phyloP scores from a whole-genome alignment of 2,113 vertebrate species.

The Motacilla alba region DNA sequence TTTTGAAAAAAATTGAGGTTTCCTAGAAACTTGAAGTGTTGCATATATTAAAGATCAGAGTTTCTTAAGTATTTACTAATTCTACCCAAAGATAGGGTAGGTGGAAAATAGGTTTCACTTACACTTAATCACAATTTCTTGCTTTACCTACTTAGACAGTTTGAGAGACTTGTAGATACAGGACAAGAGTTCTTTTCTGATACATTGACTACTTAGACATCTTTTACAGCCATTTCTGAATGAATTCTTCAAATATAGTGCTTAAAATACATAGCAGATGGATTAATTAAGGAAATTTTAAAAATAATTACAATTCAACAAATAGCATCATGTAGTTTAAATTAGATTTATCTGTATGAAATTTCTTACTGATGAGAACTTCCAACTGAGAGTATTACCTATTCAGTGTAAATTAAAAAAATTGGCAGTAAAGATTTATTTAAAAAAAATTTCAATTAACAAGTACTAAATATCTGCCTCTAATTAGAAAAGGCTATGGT shows the following conservation, averaged over 20 bases:
- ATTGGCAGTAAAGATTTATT: neutral
- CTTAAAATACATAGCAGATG: neutral
- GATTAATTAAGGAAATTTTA: neutral
- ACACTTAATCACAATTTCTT: neutral
- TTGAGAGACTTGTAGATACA: neutral
- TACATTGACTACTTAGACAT: neutral
- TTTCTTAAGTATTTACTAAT: neutral
- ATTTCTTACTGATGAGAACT: neutral
- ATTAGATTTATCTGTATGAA: neutral
- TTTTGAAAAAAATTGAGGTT: neutral
- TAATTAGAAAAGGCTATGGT: neutral
- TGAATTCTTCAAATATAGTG: neutral
- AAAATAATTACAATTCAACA: conserved; percentile 5
- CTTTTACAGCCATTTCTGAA: neutral
- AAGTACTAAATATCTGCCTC: neutral
- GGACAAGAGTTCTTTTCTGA: neutral
- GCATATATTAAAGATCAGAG: neutral
- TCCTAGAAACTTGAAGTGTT: neutral
- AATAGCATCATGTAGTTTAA: neutral
- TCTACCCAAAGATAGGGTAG: neutral
- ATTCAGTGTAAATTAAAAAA: neutral
- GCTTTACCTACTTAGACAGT: neutral
- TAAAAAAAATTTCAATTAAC: conserved; percentile 19
- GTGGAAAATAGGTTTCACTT: neutral
- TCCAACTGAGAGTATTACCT: neutral